phyloP scores from a whole-genome alignment of 2,888 invertebrate genomes.

The Xylota sylvarum region DNA sequence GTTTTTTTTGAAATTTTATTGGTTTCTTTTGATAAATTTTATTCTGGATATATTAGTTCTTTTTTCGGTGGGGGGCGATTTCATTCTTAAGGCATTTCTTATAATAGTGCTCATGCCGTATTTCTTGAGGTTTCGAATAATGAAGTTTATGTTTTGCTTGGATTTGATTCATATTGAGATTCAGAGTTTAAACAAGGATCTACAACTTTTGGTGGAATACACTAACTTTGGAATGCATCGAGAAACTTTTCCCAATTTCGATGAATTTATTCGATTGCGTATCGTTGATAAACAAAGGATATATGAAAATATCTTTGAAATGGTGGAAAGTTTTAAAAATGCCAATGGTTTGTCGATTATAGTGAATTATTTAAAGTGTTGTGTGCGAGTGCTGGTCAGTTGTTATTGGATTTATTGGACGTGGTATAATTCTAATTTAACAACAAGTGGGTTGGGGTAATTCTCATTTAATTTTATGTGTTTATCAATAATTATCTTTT shows the following conservation, averaged over 20 bases:
- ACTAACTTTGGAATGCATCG: conserved; percentile 26
- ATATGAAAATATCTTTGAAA: conserved; percentile 47
- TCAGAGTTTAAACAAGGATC: conserved; percentile 38
- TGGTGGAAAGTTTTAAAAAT: conserved; percentile 50
- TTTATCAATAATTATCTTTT: conserved; percentile 2
- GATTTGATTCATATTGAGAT: conserved; percentile 51
- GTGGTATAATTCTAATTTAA: conserved; percentile 14
- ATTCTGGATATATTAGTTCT: not conserved
- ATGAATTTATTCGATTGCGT: conserved; percentile 36
- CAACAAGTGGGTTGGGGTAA: conserved; percentile 32
- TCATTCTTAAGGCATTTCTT: not conserved
- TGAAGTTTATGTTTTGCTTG: conserved; percentile 56
- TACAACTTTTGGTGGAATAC: conserved; percentile 56
- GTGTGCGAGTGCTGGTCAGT: conserved; percentile 19
- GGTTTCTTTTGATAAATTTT: conserved; percentile 7
- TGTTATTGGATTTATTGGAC: conserved; percentile 66
- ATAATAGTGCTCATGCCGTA: not conserved
- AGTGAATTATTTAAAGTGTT: conserved; percentile 50
- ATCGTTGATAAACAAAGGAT: conserved; percentile 48
- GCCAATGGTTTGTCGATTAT: conserved; percentile 40
- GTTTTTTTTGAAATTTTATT: conserved; percentile 61
- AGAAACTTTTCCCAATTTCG: conserved; percentile 12
- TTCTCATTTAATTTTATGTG: not conserved
- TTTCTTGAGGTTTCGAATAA: conserved; percentile 41
- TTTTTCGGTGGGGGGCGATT: not conserved